Evolutionary conservation across 2,797 vertebrate genomes (phyloP).

Genomic region (Macropodus opercularis): DNA sequence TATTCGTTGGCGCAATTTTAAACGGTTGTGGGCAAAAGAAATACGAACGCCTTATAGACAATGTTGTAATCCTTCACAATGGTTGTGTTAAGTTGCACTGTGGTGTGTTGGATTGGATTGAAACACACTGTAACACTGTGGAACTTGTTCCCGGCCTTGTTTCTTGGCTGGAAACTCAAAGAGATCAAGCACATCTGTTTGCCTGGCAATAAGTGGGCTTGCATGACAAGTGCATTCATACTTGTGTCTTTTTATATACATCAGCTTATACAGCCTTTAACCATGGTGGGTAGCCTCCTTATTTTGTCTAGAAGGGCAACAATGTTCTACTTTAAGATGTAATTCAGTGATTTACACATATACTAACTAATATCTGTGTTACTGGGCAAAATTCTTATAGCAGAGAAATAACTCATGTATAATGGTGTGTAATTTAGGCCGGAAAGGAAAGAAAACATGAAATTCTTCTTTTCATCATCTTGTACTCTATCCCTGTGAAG

Average conservation of each 20-base stretch:
- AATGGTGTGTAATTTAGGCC: constrained; percentile 3
- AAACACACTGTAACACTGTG: background rate
- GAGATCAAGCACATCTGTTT: constrained; percentile 39
- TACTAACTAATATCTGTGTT: background rate
- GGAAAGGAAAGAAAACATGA: constrained; percentile 4
- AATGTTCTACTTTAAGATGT: background rate
- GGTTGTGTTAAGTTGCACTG: constrained; percentile 16
- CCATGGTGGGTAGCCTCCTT: constrained; percentile 18
- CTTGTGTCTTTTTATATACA: constrained; percentile 23
- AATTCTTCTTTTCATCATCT: constrained; percentile 26
- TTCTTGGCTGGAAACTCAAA: constrained; percentile 36
- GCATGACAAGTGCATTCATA: constrained; percentile 31
- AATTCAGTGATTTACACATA: background rate
- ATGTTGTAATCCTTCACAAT: constrained; percentile 9
- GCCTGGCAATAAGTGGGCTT: constrained; percentile 26
- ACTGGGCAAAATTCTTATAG: background rate
- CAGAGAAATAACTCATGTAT: constrained; percentile 3
- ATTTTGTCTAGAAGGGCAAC: constrained; percentile 10
- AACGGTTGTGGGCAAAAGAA: constrained; percentile 25
- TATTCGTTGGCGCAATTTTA: constrained; percentile 54
- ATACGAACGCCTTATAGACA: constrained; percentile 7
- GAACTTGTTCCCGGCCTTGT: constrained; percentile 1
- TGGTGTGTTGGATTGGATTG: constrained; percentile 3
- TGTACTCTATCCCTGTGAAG: constrained; percentile 23
- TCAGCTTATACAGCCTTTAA: constrained; percentile 25